These are phyloP conservation scores for Barbus barbus DNA, from an alignment of 2,113 vertebrate genomes.

Conservation along the genomic window DNA sequence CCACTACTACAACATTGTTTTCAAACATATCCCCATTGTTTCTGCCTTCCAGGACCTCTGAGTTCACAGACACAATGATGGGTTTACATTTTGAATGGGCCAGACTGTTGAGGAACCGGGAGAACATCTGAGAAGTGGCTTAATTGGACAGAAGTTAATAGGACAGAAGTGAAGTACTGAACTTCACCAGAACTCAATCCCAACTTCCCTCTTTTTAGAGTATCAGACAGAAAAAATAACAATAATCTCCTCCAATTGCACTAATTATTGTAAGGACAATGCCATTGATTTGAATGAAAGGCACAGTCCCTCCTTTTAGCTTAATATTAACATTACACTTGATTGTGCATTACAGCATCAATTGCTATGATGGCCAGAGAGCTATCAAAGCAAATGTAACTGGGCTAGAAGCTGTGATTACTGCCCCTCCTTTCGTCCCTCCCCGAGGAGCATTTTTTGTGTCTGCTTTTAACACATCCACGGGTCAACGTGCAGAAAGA, in stretches of 20 bases:
- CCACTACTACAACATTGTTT: no score
- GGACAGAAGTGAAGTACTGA: slow-evolving; percentile 15
- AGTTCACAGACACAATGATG: neutral
- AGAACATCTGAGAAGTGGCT: neutral
- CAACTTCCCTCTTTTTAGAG: neutral
- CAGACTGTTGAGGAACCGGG: neutral
- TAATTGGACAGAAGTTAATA: neutral
- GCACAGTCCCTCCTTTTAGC: slow-evolving; percentile 7
- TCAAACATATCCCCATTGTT: no score
- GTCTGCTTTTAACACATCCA: slow-evolving; percentile 19
- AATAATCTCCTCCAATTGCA: slow-evolving; percentile 10
- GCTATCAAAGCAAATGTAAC: slow-evolving; percentile 40
- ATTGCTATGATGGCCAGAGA: slow-evolving; percentile 41
- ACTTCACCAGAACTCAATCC: neutral
- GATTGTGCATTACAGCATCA: slow-evolving; percentile 51
- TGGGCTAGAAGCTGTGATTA: slow-evolving; percentile 41
- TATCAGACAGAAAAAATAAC: slow-evolving; percentile 13
- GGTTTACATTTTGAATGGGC: neutral
- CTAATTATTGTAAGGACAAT: slow-evolving; percentile 45
- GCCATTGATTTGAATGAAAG: slow-evolving; percentile 36
- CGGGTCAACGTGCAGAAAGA: neutral
- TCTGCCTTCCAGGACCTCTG: no score
- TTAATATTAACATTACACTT: slow-evolving; percentile 39
- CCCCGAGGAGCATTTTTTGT: slow-evolving; percentile 21
- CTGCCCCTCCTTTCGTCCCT: neutral